These are phyloP conservation scores for Vidua macroura DNA, from an alignment of 2,113 vertebrate species.

Conservation along the genomic window DNA sequence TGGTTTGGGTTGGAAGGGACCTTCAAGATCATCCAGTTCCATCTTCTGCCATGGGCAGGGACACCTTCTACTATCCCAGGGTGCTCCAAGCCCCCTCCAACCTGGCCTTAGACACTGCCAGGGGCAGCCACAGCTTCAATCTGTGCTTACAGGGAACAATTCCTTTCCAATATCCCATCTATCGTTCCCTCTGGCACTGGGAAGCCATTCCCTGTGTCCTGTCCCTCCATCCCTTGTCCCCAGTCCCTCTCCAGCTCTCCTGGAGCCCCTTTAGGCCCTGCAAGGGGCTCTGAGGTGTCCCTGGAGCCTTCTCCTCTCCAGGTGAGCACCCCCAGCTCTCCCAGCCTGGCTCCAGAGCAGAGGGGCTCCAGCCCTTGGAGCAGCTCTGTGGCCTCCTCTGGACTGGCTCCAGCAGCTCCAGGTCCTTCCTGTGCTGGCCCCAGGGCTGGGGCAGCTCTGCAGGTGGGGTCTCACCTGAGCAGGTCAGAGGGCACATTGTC, in stretches of 20 bases:
- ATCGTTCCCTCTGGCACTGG: neutral
- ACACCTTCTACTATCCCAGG: neutral
- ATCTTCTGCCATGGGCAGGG: neutral
- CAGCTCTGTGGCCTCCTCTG: accelerated
- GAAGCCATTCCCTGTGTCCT: neutral
- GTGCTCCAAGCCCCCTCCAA: accelerated
- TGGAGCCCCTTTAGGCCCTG: neutral
- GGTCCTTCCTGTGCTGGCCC: accelerated
- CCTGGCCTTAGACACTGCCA: neutral
- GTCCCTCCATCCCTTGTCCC: neutral
- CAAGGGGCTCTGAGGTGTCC: accelerated
- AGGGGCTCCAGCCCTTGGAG: neutral
- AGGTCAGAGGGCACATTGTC: neutral
- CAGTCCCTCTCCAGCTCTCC: neutral
- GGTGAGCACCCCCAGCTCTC: neutral
- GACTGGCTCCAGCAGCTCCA: neutral
- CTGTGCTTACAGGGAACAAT: neutral
- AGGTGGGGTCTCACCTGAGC: neutral
- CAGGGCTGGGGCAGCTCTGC: neutral
- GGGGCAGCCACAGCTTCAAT: neutral
- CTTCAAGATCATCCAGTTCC: neutral
- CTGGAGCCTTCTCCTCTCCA: neutral
- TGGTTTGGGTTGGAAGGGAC: neutral
- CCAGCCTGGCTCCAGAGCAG: neutral
- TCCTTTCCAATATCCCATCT: neutral